Evolutionary conservation across 2,888 invertebrate genomes (phyloP), one percentile per base, ranked within the genome.

Genomic region (Agrotis ipsilon): DNA sequence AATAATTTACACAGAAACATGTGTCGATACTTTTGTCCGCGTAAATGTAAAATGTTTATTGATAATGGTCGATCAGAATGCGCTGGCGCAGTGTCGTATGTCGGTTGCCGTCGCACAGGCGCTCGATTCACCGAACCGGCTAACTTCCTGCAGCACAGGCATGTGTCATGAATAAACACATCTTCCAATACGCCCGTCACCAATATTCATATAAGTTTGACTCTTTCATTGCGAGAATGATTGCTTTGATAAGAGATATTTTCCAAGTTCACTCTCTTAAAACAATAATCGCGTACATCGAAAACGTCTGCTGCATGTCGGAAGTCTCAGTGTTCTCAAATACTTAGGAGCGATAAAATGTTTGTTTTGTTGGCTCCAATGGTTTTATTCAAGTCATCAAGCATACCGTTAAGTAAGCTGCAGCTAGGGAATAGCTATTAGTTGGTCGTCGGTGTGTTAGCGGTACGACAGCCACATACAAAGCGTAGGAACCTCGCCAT

Each of bases 381-480:
- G 88, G 91, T 92, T 94, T 93, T 91, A 94, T 94, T 91, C 91
- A 90, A 92, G 89, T 91, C 91, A 91, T 91, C 89, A 89, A 86
- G 87, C 84, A 84, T 88, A 92, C 95, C 95, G 95, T 95, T 95
- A 95, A 92, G 90, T 84, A 93, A 95, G 91, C 93, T 90, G 82
- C 87, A 86, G 80, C 87, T 73, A 79, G 80, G 84, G 86, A 88
- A 89, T 87, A 84, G 88, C 90, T 91, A 90, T 90, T 91, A 89
- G 89, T 82, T 80, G 71, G 82, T 72, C 63, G 84, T 72, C 82
- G 83, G 85, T 86, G 83, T 81, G 84, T 85, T 87, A 86, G 89
- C 91, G 89, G 90, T 86, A 88, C 88, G 89, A 88, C 87, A 83
- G 88, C 85, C 86, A 89, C 90, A 90, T 87, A 91, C 92, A 91